A percentile compares a stretch with the other conserved stretches of the same genome.
Evolutionary conservation across 35 echinoderm and acorn worm genomes (phyloP).

Genomic region (Apostichopus japonicus): DNA sequence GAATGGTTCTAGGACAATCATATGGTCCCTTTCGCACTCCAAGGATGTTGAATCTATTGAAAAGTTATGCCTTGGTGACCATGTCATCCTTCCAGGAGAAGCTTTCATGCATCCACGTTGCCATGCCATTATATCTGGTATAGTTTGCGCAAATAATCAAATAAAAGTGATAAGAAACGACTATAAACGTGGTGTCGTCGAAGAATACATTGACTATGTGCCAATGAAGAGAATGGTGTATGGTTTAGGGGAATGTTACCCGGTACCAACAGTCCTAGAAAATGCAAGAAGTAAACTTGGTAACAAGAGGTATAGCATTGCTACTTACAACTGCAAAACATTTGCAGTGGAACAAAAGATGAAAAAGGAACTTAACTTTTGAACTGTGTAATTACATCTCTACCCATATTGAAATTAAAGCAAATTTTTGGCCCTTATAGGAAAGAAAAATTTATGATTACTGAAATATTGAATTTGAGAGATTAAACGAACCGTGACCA

Average conservation of each 20-base stretch:
- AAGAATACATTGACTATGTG: constrained; percentile 23
- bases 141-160: background rate
- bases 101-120: background rate
- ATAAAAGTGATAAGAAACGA: background rate
- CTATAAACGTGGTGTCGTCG: constrained; percentile 9
- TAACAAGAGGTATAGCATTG: constrained; percentile 4
- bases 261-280: background rate
- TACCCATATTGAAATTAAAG: no score
- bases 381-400: no score
- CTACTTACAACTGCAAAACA: constrained; percentile 33
- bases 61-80: background rate
- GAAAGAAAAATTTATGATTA: no score
- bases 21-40: background rate
- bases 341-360: constrained; percentile 35
- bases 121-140: constrained; percentile 20
- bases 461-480: no score
- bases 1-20: background rate
- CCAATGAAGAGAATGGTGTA: constrained; percentile 12
- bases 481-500: no score
- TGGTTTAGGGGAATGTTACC: constrained; percentile 19
- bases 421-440: no score
- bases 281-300: background rate
- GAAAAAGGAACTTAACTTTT: constrained; percentile 25
- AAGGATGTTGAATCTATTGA: background rate
- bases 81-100: constrained; percentile 9